Percentiles rank a stretch among this genome's conserved stretches.
Evolutionary conservation across 2,797 vertebrate species (phyloP).

Genomic region (Labeo calbasu): DNA sequence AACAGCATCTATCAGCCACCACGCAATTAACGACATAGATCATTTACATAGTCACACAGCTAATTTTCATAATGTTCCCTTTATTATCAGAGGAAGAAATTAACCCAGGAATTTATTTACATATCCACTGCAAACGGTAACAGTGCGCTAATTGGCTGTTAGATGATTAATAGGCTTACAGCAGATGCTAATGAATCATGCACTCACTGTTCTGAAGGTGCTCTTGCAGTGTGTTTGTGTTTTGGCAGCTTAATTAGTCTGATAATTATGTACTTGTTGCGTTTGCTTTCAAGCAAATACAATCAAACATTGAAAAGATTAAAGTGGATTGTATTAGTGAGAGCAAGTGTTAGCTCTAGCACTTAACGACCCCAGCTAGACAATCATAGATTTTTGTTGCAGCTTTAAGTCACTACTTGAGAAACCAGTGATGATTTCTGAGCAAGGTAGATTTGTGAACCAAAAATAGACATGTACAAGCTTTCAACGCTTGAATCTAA

Average conservation of each 20-base stretch:
- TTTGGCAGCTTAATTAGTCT: conserved; percentile 98
- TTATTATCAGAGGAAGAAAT: conserved; percentile 99
- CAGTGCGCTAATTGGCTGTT: conserved; percentile 99
- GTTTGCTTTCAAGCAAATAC: conserved; percentile 93
- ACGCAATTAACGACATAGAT: conserved; percentile 95
- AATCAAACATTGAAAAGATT: conserved; percentile 93
- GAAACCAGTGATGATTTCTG: not conserved
- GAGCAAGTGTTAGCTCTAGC: conserved; percentile 69
- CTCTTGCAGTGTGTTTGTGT: conserved; percentile 92
- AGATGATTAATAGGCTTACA: conserved; percentile 99
- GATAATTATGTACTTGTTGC: conserved; percentile 99
- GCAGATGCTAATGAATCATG: conserved; percentile 96
- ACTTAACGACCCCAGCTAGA: conserved; percentile 49
- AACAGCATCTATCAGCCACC: conserved; percentile 67
- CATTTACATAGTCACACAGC: conserved; percentile 97
- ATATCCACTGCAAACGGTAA: conserved; percentile 97
- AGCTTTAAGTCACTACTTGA: conserved; percentile 23
- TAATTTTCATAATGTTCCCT: conserved; percentile 99
- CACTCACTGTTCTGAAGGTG: conserved; percentile 94
- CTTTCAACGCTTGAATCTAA: conserved; percentile 21
- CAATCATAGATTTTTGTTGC: conserved; percentile 11
- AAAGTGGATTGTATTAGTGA: conserved; percentile 83
- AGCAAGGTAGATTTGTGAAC: not conserved
- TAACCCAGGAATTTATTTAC: conserved; percentile 99
- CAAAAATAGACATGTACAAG: conserved; percentile 26